Percentiles rank a stretch among this genome's conserved stretches.
These are phyloP conservation scores for Drymonia ruficornis DNA, from an alignment of 2,888 invertebrate genomes.

Conservation along the genomic window DNA sequence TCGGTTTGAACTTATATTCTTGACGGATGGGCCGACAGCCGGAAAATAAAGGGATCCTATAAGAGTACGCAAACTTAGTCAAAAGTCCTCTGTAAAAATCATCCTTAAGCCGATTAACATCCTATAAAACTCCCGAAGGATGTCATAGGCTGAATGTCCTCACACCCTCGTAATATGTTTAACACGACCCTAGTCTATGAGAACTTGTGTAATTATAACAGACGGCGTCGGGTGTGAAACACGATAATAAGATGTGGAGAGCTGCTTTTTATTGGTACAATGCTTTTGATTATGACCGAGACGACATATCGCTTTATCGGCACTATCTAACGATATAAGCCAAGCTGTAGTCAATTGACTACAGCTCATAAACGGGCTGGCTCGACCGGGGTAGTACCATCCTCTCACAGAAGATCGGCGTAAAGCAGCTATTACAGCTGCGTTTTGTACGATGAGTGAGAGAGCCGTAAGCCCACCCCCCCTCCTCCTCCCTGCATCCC, in stretches of 20 bases:
- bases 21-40: too few species aligned
- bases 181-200: constrained; percentile 57
- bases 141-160: constrained; percentile 4
- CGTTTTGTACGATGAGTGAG: too few species aligned
- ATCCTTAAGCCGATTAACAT: not conserved
- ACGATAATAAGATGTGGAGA: constrained; percentile 66
- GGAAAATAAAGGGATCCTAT: too few species aligned
- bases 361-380: too few species aligned
- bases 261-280: constrained; percentile 55
- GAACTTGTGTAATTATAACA: constrained; percentile 73
- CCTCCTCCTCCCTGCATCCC: too few species aligned
- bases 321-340: not conserved
- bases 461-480: too few species aligned
- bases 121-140: not conserved
- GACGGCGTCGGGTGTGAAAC: constrained; percentile 68
- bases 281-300: constrained; percentile 61
- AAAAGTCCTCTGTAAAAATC: not conserved
- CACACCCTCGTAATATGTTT: constrained; percentile 46
- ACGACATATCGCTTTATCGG: constrained; percentile 28
- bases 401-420: too few species aligned
- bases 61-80: too few species aligned
- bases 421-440: too few species aligned
- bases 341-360: too few species aligned
- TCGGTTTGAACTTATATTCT: too few species aligned
- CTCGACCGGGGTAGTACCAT: too few species aligned